phyloP scores from a whole-genome alignment of 2,888 invertebrate species.

The Encarsia formosa region DNA sequence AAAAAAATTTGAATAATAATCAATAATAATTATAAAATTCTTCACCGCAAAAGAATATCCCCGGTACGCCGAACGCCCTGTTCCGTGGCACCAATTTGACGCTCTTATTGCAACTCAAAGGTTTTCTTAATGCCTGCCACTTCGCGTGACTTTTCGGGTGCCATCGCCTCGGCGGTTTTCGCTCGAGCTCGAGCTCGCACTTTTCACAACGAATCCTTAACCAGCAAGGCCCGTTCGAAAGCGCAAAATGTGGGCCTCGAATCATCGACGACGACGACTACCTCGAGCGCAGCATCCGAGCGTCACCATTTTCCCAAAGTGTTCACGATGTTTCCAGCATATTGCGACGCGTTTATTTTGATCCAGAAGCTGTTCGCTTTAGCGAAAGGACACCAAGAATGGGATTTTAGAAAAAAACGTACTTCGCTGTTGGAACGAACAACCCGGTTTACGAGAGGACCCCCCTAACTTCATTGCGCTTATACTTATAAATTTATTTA shows the following conservation, averaged over 20 bases:
- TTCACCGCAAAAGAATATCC: slow-evolving; percentile 40
- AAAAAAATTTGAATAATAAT: slow-evolving; percentile 1
- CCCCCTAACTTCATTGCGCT: no score
- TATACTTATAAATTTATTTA: no score
- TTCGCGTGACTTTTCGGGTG: slow-evolving; percentile 29
- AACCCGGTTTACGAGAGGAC: no score
- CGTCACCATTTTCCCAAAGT: slow-evolving; percentile 30
- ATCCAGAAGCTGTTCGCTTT: slow-evolving; percentile 23
- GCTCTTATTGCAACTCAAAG: slow-evolving; percentile 28
- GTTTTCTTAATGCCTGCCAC: slow-evolving; percentile 38
- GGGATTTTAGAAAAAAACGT: slow-evolving; percentile 13
- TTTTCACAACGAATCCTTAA: slow-evolving; percentile 26
- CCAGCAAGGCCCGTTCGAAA: slow-evolving; percentile 2
- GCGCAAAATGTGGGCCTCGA: background rate
- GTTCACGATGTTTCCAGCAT: no score
- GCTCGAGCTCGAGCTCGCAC: background rate
- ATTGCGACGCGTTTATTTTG: no score
- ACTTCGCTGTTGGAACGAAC: slow-evolving; percentile 23
- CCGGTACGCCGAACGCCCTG: slow-evolving; percentile 49
- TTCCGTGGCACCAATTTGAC: slow-evolving; percentile 27
- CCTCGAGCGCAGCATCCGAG: slow-evolving; percentile 13
- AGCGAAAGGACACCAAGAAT: slow-evolving; percentile 8
- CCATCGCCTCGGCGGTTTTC: background rate
- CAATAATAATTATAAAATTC: no score
- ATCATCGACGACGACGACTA: background rate